These are phyloP conservation scores for Dermolepida albohirtum DNA, from an alignment of 2,888 invertebrate genomes.

Conservation along the genomic window DNA sequence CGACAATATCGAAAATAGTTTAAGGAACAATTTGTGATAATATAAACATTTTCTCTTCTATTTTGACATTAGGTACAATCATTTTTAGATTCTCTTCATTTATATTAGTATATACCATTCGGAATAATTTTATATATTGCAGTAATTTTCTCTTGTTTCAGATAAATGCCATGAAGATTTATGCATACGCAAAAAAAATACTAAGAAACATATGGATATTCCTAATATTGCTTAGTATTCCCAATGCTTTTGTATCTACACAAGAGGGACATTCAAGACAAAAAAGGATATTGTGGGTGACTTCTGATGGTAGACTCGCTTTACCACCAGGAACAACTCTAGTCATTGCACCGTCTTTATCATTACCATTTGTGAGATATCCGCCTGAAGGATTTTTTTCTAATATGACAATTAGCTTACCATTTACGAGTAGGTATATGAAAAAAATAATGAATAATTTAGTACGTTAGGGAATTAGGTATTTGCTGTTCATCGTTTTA, in stretches of 20 bases:
- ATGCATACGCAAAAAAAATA: conserved; percentile 32
- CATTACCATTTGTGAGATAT: conserved; percentile 85
- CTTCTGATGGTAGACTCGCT: conserved; percentile 85
- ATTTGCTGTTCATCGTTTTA: too few species aligned
- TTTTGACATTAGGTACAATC: too few species aligned
- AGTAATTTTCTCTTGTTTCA: conserved; percentile 9
- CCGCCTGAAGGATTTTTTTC: conserved; percentile 88
- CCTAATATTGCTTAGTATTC: conserved; percentile 16
- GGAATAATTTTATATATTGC: too few species aligned
- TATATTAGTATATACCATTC: too few species aligned
- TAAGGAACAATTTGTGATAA: too few species aligned
- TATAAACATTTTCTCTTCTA: too few species aligned
- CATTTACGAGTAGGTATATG: conserved; percentile 81
- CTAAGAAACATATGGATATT: conserved; percentile 27
- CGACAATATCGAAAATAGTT: too few species aligned
- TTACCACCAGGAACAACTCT: conserved; percentile 86
- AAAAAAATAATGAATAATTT: too few species aligned
- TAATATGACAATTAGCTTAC: conserved; percentile 85
- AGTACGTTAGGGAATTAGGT: too few species aligned
- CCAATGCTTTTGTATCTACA: conserved; percentile 23
- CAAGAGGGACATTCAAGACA: conserved; percentile 75
- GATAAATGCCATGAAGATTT: conserved; percentile 44
- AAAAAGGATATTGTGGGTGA: conserved; percentile 87
- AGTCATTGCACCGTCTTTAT: conserved; percentile 82
- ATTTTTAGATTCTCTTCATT: too few species aligned